Percentiles rank a stretch among this genome's conserved stretches.
These are phyloP conservation scores for Limenitis camilla DNA, from an alignment of 2,888 invertebrate species.

Conservation along the genomic window DNA sequence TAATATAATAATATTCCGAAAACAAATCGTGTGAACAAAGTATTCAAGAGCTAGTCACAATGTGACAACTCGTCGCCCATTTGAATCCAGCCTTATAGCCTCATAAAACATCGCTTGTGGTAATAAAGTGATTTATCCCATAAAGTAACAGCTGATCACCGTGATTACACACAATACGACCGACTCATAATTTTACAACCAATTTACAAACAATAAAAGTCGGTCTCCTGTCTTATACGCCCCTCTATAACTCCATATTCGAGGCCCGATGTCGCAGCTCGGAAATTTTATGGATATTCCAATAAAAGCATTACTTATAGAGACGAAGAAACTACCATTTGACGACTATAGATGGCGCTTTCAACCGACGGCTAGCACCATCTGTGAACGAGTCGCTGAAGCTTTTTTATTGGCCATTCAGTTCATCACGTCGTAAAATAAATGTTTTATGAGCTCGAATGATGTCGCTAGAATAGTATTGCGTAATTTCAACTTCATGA, in stretches of 20 bases:
- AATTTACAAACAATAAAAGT: conserved; percentile 77
- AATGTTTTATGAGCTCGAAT: conserved; percentile 58
- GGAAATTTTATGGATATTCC: conserved; percentile 66
- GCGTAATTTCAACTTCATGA: conserved; percentile 16
- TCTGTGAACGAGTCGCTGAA: conserved; percentile 56
- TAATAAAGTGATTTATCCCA: conserved; percentile 67
- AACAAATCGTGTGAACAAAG: conserved; percentile 16
- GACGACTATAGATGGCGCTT: conserved; percentile 57
- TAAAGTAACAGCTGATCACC: conserved; percentile 69
- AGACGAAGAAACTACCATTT: conserved; percentile 37
- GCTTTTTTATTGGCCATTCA: conserved; percentile 64
- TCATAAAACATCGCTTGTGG: conserved; percentile 56
- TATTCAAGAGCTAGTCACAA: conserved; percentile 16
- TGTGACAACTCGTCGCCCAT: conserved; percentile 42
- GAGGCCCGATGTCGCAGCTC: conserved; percentile 57
- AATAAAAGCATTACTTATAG: conserved; percentile 63
- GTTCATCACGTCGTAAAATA: conserved; percentile 64
- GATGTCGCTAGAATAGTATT: conserved; percentile 66
- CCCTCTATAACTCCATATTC: conserved; percentile 71
- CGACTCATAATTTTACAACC: conserved; percentile 75
- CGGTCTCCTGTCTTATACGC: conserved; percentile 69
- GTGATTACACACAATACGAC: conserved; percentile 70
- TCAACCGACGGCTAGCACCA: conserved; percentile 47
- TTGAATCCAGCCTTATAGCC: conserved; percentile 51
- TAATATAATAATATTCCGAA: neutral